Conservation (phyloP, 2,113 vertebrate genomes). For the Argyrosomus japonicus region DNA sequence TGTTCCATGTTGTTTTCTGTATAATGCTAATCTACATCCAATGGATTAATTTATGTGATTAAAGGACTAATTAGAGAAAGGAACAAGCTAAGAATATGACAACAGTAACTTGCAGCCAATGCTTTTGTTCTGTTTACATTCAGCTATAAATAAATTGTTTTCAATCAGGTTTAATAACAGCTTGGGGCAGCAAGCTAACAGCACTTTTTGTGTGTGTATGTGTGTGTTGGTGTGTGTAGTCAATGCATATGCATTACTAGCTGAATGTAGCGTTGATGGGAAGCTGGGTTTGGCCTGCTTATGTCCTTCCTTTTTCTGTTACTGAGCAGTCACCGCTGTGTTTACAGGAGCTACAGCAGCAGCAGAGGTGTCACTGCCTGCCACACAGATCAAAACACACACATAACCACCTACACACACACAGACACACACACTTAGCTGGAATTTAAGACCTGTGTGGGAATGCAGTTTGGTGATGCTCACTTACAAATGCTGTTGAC, state of each 20-base stretch:
- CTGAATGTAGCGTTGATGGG: constrained; percentile 5
- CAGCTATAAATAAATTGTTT: constrained; percentile 43
- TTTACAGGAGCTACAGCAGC: constrained; percentile 47
- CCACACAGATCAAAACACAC: constrained; percentile 32
- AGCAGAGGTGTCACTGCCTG: constrained; percentile 51
- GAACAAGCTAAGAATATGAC: constrained; percentile 13
- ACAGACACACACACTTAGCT: neutral
- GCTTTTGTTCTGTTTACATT: constrained; percentile 17
- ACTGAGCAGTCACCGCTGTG: constrained; percentile 33
- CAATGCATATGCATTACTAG: constrained; percentile 7
- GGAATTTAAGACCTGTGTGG: neutral
- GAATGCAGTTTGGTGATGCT: neutral
- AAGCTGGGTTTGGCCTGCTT: constrained; percentile 2
- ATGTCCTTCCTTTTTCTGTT: constrained; percentile 21
- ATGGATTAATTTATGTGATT: constrained; percentile 13
- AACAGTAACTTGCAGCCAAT: constrained; percentile 24
- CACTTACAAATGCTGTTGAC: constrained; percentile 7
- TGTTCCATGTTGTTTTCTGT: neutral
- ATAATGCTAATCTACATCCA: constrained; percentile 20
- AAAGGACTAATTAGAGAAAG: constrained; percentile 36
- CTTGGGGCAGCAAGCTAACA: neutral
- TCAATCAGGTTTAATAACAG: constrained; percentile 25
- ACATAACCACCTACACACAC: neutral
- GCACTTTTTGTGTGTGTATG: neutral
- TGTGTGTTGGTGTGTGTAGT: neutral